Evolutionary conservation across 2,888 invertebrate species (phyloP), one percentile per base, ranked within the genome.

Genomic region (Norana najaformis): DNA sequence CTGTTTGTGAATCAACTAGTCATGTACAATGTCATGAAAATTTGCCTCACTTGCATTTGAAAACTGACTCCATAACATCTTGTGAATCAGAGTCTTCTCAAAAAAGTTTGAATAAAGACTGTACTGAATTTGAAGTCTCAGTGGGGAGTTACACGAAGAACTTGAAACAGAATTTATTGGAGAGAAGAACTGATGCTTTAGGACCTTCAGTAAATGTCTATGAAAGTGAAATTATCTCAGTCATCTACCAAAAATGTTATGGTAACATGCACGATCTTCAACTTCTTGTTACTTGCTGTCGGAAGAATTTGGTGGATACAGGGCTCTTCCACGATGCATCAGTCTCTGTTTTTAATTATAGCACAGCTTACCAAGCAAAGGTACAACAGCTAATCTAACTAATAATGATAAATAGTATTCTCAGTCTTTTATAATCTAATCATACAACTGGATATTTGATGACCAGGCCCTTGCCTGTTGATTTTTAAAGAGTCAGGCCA

Each of bases 141-240:
- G 69, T 69, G 30, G 69, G n/a, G 6, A 69, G 69, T 69, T 69
- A n/a, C 11, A n/a, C 69, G 0, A 69, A 47, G 5, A 47, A 47
- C 47, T 47, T 47, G 47, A 47, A 47, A 23, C 47, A 47, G 47
- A 47, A 69, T 69, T 69, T n/a, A 69, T 30, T n/a, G 11, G n/a
- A 69, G n/a, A n/a, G n/a, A n/a, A 69, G 69, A 69, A n/a, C n/a
- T n/a, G 69, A 69, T n/a, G 6, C 69, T 69, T 8, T 69, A n/a
- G 69, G 69, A 69, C 69, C 69, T 69, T n/a, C n/a, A n/a, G 69
- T 69, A 69, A 69, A 69, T 69, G n/a, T 69, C 69, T 69, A 69
- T 8, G 69, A 69, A 69, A 69, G 69, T n/a, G 69, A 69, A n/a
- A 69, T 69, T 69, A 1, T 69, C 30, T 69, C 69, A 1, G 69